Evolutionary conservation across 2,113 vertebrate genomes (phyloP), one percentile per base, ranked within the genome.

Genomic region (Oreochromis tanganicae): DNA sequence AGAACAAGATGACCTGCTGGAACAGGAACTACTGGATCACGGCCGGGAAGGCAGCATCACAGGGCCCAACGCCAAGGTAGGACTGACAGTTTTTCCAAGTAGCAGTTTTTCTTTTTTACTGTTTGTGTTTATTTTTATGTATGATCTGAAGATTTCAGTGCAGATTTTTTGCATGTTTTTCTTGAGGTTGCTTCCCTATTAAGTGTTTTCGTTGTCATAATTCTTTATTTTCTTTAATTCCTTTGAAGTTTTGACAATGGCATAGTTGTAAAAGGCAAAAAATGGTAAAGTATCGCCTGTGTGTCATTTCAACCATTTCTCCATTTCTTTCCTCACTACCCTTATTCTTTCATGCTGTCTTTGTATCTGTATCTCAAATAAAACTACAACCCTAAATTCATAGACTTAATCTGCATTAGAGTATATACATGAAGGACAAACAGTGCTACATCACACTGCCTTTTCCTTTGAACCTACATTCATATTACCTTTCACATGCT

Each of bases 1-100:
- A 93, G 98, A 99, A 14, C 99, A 99, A 93, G 98, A 99, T 6
- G 99, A 99, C 88, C 95, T 99, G 93, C 96, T 99, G 93, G 99
- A 99, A 93, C 98, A 98, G 95, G 99, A 99, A 91, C 96, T 99
- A 32, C 95, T 99, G 94, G 99, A 99, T 56, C 98, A 98, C 0
- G 97, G 97, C 46, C 94, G 98, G 80, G 98, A 98, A 4, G 93
- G 95, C 29, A 95, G 92, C 36, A 95, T 97, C 11, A 92, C 96
- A 5, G 96, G 96, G 52, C 93, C 95, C 32, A 96, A 96, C 56
- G 92, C 95, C 83, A 97, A 97, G 96, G 97, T 97, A 86, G 29
- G 50, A 10, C 19, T 14, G 29, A 21, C 1, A 21, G 36, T 5
- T 50, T 46, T 43, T 12, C 32, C 36, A n/a, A n/a, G 41, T 7